Base-by-base conservation (phyloP, 2,797 vertebrate species). In the Enoplosus armatus region DNA sequence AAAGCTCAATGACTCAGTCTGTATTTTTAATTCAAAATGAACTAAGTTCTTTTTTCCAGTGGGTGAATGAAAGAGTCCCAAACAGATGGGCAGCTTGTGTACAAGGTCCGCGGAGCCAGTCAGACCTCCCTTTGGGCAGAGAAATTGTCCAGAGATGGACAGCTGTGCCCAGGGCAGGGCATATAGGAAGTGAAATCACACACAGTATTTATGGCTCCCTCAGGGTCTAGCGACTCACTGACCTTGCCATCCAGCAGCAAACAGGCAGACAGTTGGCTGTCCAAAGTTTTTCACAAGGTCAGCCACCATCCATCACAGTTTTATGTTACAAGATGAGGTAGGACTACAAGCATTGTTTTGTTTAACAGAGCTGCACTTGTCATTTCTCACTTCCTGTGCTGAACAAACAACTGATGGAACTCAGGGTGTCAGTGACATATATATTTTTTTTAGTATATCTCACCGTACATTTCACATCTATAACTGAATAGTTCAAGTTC, bases 111-210 rank as follows among this genome's bases (percentile, higher is more conserved):
- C 26, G 9, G 37, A 88, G 84, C 85, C 77, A 87, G 80, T 84
- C 85, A 77, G 71, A 86, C 85, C 66, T 76, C 88, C 94, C 92
- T 92, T 89, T 90, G 91, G 94, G 87, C 90, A 92, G 88, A 91
- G 84, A 93, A 94, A 93, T 76, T 89, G 93, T 87, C 92, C 93
- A 90, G 91, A 90, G 92, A 91, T 90, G 90, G 94, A 94, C 94
- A 95, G 93, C 93, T 94, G 93, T 90, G 94, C 92, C 93, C 82
- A 83, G 88, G 94, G 93, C 93, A 89, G 87, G 86, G 85, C 92
- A 90, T 84, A 85, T 64, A 92, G 92, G 89, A 94, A 92, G 87
- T 92, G 88, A 92, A 93, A 92, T 92, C 90, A 90, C 89, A 89
- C 80, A 84, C 84, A 89, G 84, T 89, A 75, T 94, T 94, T 93